Evolutionary conservation across 2,113 vertebrate genomes (phyloP).

Genomic region (Pandion haliaetus): DNA sequence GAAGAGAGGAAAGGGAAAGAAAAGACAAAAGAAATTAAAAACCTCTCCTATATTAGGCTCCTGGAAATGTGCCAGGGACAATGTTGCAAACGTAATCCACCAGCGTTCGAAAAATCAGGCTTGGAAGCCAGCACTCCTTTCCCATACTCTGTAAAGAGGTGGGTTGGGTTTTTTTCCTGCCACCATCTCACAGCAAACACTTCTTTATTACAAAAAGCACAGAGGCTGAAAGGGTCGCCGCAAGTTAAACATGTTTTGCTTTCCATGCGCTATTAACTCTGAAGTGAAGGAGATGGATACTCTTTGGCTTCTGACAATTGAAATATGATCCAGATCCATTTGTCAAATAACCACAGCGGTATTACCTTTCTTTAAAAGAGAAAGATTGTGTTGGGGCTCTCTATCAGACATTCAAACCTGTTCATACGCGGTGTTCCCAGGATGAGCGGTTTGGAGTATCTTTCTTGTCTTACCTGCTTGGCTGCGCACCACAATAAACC

Average conservation of each 20-base stretch:
- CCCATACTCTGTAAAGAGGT: neutral
- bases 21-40: neutral
- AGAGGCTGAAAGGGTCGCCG: neutral
- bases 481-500: neutral
- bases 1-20: neutral
- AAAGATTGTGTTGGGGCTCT: neutral
- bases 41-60: neutral
- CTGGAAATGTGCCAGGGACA: neutral
- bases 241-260: neutral
- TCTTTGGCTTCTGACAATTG: neutral
- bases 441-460: neutral
- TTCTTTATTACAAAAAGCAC: neutral
- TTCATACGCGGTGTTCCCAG: neutral
- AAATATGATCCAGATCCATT: neutral
- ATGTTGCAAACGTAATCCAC: neutral
- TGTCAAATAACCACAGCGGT: neutral
- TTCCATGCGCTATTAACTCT: neutral
- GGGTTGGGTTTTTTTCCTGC: neutral
- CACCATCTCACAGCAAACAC: neutral
- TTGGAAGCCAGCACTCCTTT: neutral
- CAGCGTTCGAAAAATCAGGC: neutral
- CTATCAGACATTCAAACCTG: neutral
- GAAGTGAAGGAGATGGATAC: neutral
- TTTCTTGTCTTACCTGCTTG: neutral
- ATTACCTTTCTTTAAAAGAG: neutral